These are phyloP conservation scores for Dryomyza anilis DNA, from an alignment of 2,888 invertebrate genomes.

Conservation along the genomic window DNA sequence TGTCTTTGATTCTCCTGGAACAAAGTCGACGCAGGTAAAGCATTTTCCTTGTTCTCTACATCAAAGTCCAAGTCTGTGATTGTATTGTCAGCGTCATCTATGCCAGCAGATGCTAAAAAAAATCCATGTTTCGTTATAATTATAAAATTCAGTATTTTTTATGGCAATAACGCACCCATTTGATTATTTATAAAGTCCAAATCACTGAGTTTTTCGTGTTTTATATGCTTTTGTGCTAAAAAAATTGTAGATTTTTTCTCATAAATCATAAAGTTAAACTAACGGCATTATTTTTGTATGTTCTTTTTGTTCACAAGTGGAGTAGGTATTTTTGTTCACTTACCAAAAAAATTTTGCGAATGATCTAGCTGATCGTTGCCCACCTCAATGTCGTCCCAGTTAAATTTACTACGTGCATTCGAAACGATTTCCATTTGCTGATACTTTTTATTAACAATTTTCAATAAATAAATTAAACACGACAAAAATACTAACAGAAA, in stretches of 20 bases:
- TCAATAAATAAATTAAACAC: background rate
- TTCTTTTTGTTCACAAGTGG: no score
- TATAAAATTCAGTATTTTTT: background rate
- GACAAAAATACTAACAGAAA: background rate
- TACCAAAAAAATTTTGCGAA: slow-evolving; percentile 53
- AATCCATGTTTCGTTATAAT: background rate
- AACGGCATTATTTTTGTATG: background rate
- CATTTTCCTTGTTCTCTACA: slow-evolving; percentile 13
- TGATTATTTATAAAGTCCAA: slow-evolving; percentile 30
- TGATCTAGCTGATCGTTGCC: slow-evolving; percentile 49
- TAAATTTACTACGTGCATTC: slow-evolving; percentile 16
- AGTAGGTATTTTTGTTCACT: slow-evolving; percentile 16
- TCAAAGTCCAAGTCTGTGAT: background rate
- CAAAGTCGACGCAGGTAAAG: background rate
- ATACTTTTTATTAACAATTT: no score
- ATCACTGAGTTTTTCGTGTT: slow-evolving; percentile 41
- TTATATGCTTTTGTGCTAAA: slow-evolving; percentile 38
- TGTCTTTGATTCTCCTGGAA: background rate
- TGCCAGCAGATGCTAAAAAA: background rate
- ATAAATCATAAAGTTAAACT: no score
- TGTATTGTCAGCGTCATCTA: background rate
- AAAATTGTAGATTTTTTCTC: slow-evolving; percentile 15
- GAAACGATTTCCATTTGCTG: no score
- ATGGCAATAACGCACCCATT: slow-evolving; percentile 36
- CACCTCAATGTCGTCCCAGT: slow-evolving; percentile 55